phyloP scores from a whole-genome alignment of 1,140 invertebrate genomes.

The Drosophila kurseongensis region DNA sequence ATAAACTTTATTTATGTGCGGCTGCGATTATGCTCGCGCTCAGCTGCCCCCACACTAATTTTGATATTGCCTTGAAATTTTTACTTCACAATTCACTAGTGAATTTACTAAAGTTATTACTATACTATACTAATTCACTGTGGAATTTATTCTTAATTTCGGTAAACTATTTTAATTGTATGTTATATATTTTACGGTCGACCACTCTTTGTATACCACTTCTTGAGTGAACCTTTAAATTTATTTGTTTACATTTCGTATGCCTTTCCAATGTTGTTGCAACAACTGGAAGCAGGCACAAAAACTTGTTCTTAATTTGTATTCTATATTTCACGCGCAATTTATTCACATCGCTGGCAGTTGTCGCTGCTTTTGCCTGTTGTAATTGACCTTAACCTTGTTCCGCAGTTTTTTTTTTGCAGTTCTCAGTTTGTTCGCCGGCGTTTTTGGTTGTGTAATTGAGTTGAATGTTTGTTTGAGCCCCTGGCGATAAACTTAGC shows the following conservation, averaged over 20 bases:
- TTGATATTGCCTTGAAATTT: constrained; percentile 30
- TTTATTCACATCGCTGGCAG: constrained; percentile 58
- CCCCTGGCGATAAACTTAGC: constrained; percentile 12
- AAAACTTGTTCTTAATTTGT: constrained; percentile 73
- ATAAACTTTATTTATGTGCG: constrained; percentile 30
- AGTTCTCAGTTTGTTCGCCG: constrained; percentile 37
- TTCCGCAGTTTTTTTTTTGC: constrained; percentile 46
- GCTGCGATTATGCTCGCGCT: constrained; percentile 21
- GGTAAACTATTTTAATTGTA: no score
- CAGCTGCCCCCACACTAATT: constrained; percentile 20
- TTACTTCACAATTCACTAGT: no score
- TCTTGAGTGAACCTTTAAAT: constrained; percentile 13
- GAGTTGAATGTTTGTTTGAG: constrained; percentile 15
- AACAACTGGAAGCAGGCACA: constrained; percentile 25
- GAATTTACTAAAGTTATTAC: no score
- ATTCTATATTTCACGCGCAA: constrained; percentile 69
- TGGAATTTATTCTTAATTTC: no score
- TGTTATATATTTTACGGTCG: no score
- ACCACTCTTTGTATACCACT: background rate
- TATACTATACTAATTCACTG: no score
- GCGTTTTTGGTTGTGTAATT: constrained; percentile 34
- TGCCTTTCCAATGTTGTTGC: constrained; percentile 3
- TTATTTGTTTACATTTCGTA: constrained; percentile 34
- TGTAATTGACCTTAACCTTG: constrained; percentile 81
- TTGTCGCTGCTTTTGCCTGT: constrained; percentile 45